Percentiles rank a stretch among this genome's conserved stretches.
Evolutionary conservation across 2,113 vertebrate species (phyloP).

Genomic region (Aptenodytes forsteri): DNA sequence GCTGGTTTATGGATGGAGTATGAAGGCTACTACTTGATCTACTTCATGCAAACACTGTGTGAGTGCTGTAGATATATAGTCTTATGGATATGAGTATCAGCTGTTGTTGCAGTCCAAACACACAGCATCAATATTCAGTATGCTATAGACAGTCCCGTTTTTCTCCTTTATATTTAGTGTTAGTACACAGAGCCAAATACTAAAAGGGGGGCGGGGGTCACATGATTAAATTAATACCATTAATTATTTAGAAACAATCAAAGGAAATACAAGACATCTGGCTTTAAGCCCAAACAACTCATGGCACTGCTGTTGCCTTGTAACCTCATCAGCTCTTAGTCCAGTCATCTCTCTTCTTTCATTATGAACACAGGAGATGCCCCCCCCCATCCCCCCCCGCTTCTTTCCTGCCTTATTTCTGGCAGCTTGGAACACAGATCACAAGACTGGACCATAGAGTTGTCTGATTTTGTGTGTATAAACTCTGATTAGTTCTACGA

Average conservation of each 20-base stretch:
- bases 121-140: conserved; percentile 20
- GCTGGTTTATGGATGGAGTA: conserved; percentile 25
- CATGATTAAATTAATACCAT: conserved; percentile 69
- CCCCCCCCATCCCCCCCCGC: background rate
- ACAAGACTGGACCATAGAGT: background rate
- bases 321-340: conserved; percentile 61
- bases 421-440: conserved; percentile 6
- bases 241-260: conserved; percentile 72
- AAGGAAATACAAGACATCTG: conserved; percentile 67
- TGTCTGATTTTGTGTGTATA: conserved; percentile 6
- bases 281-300: conserved; percentile 61
- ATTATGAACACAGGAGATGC: background rate
- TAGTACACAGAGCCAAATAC: conserved; percentile 46
- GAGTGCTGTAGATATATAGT: background rate
- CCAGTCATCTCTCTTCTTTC: conserved; percentile 55
- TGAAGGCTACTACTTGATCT: conserved; percentile 14
- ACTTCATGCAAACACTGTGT: background rate
- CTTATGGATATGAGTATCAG: background rate
- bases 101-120: conserved; percentile 24
- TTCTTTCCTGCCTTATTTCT: conserved; percentile 44
- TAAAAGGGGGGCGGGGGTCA: conserved; percentile 16
- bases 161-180: conserved; percentile 38
- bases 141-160: background rate
- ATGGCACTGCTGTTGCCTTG: conserved; percentile 60
- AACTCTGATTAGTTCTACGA: background rate